Evolutionary conservation across 2,113 vertebrate species (phyloP).

Genomic region (Epinephelus cyanopodus): DNA sequence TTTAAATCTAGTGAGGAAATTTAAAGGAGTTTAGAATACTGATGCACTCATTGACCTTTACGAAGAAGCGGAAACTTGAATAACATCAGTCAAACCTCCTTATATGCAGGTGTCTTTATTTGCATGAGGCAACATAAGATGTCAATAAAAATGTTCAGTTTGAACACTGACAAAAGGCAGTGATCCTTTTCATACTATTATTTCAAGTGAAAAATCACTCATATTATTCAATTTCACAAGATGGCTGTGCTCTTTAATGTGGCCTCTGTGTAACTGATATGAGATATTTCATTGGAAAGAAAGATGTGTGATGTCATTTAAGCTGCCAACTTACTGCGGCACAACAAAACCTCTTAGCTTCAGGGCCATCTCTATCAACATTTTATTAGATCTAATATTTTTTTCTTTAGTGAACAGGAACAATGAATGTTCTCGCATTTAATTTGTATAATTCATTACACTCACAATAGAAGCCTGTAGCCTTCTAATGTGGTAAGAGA

Average conservation of each 20-base stretch:
- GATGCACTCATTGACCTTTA: neutral
- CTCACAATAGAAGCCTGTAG: neutral
- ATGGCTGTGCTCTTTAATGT: neutral
- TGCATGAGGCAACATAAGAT: neutral
- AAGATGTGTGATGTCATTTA: neutral
- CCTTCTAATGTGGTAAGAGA: neutral
- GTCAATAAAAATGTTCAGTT: constrained; percentile 12
- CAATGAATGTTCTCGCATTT: neutral
- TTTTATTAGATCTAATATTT: neutral
- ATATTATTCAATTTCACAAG: constrained; percentile 30
- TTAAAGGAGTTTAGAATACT: neutral
- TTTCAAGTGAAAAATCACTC: constrained; percentile 19
- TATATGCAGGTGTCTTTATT: neutral
- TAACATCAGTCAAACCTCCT: neutral
- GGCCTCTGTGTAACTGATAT: constrained; percentile 9
- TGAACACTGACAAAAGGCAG: neutral
- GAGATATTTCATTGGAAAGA: neutral
- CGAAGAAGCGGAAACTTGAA: neutral
- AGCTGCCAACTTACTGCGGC: neutral
- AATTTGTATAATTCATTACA: neutral
- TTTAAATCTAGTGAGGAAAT: neutral
- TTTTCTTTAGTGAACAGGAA: neutral
- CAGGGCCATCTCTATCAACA: neutral
- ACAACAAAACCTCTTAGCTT: neutral
- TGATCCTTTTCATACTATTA: constrained; percentile 3